A percentile compares a stretch with the other conserved stretches of the same genome.
Evolutionary conservation across 2,888 invertebrate species (phyloP).

Genomic region (Ophioninae sp.): DNA sequence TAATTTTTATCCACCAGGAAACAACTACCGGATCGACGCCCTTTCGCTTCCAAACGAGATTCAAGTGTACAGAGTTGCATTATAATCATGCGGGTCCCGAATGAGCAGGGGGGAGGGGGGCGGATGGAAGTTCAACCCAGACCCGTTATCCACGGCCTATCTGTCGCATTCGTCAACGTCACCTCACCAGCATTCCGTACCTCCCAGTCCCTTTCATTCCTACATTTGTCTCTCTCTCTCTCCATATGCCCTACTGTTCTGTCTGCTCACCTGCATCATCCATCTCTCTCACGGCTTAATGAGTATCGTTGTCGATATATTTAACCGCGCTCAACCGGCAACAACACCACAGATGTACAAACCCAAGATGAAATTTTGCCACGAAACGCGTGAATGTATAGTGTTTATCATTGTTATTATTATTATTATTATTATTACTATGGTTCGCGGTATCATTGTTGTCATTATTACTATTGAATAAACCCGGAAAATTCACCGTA

Average conservation of each 20-base stretch:
- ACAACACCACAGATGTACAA: constrained; percentile 37
- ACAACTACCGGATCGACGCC: not conserved
- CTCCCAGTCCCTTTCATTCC: constrained; percentile 27
- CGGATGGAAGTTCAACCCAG: constrained; percentile 24
- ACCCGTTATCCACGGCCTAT: constrained; percentile 46
- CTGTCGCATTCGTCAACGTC: constrained; percentile 61
- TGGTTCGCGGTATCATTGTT: not conserved
- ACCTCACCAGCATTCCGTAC: constrained; percentile 49
- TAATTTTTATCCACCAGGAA: not conserved
- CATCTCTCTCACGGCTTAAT: constrained; percentile 50
- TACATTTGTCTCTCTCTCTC: constrained; percentile 37
- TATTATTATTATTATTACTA: constrained; percentile 15
- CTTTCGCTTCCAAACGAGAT: constrained; percentile 10
- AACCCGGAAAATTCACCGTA: not conserved
- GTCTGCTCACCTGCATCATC: constrained; percentile 18
- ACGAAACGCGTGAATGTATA: constrained; percentile 19
- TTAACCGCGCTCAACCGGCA: constrained; percentile 38
- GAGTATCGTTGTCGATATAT: constrained; percentile 60
- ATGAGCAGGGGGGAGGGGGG: not conserved
- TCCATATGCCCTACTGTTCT: constrained; percentile 27
- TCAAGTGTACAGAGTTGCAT: constrained; percentile 7
- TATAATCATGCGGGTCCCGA: constrained; percentile 23
- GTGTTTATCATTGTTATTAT: constrained; percentile 4
- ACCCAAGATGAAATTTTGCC: constrained; percentile 53
- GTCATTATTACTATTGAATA: constrained; percentile 4